phyloP scores from a whole-genome alignment of 2,797 vertebrate species.

The Coranthus polyacanthus region DNA sequence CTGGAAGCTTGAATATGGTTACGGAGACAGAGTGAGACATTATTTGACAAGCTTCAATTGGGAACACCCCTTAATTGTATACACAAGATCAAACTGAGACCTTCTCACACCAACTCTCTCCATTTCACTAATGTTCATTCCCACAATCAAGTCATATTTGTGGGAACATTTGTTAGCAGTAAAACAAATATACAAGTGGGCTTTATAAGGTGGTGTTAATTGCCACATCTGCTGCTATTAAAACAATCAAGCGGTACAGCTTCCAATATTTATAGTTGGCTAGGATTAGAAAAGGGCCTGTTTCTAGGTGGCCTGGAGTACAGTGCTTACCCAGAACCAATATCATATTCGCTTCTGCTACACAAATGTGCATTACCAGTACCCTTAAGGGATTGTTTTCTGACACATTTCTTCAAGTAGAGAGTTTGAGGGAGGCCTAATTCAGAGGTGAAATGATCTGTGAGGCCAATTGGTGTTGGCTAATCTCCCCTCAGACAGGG shows the following conservation, averaged over 20 bases:
- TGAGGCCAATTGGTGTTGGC: conserved; percentile 78
- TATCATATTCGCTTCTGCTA: conserved; percentile 81
- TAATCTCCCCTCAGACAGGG: conserved; percentile 80
- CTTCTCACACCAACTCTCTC: conserved; percentile 79
- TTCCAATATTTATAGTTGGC: conserved; percentile 86
- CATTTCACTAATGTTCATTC: conserved; percentile 83
- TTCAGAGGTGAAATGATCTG: conserved; percentile 79
- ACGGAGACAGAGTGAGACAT: conserved; percentile 72
- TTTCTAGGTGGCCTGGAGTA: conserved; percentile 82
- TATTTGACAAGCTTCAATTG: conserved; percentile 83
- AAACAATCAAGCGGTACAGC: conserved; percentile 85
- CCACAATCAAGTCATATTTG: conserved; percentile 87
- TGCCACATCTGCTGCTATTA: conserved; percentile 89
- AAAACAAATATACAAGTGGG: conserved; percentile 87
- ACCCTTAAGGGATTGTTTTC: conserved; percentile 78
- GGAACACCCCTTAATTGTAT: conserved; percentile 84
- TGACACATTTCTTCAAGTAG: conserved; percentile 70
- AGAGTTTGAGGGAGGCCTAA: conserved; percentile 68
- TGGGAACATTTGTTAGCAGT: conserved; percentile 88
- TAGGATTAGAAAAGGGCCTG: conserved; percentile 79
- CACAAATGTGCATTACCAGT: conserved; percentile 81
- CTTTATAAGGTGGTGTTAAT: conserved; percentile 89
- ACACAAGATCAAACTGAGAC: conserved; percentile 78
- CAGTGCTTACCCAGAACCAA: conserved; percentile 77
- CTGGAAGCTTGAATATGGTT: conserved; percentile 61